These are phyloP conservation scores for Rhabdomys pumilio DNA, from an alignment of 2,797 vertebrate species.

Conservation along the genomic window DNA sequence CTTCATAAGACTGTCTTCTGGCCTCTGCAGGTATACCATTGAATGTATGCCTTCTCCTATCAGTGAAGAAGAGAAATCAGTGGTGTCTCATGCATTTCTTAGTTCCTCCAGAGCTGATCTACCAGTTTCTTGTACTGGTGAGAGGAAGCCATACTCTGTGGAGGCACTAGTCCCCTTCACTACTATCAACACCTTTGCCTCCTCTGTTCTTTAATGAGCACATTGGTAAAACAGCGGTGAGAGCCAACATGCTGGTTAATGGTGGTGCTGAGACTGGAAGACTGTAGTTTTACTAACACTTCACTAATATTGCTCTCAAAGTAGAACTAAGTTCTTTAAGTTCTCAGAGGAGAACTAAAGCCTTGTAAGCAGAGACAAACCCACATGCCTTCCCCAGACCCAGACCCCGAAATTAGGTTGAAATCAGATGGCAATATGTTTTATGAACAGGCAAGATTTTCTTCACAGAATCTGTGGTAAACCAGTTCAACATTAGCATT, in stretches of 20 bases:
- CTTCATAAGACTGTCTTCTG: no score
- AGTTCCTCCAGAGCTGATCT: neutral
- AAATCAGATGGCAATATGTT: neutral
- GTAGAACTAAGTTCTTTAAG: neutral
- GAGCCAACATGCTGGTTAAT: constrained; percentile 67
- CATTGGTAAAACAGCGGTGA: constrained; percentile 70
- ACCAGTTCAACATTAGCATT: neutral
- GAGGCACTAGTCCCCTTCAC: neutral
- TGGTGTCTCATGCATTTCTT: neutral
- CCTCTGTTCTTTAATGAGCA: constrained; percentile 66
- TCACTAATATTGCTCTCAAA: constrained; percentile 79
- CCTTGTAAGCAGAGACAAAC: constrained; percentile 21
- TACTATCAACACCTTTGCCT: neutral
- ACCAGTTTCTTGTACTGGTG: neutral
- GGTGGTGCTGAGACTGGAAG: constrained; percentile 3
- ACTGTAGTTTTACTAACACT: constrained; percentile 71
- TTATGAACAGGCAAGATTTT: neutral
- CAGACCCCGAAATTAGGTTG: no score
- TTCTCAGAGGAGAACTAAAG: constrained; percentile 31
- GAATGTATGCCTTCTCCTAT: neutral
- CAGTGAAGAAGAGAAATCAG: neutral
- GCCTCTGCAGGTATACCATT: neutral
- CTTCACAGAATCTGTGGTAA: neutral
- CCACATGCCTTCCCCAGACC: neutral
- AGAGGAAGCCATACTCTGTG: neutral